Base-by-base conservation (phyloP, 2,113 vertebrate genomes). In the Lampris incognitus region DNA sequence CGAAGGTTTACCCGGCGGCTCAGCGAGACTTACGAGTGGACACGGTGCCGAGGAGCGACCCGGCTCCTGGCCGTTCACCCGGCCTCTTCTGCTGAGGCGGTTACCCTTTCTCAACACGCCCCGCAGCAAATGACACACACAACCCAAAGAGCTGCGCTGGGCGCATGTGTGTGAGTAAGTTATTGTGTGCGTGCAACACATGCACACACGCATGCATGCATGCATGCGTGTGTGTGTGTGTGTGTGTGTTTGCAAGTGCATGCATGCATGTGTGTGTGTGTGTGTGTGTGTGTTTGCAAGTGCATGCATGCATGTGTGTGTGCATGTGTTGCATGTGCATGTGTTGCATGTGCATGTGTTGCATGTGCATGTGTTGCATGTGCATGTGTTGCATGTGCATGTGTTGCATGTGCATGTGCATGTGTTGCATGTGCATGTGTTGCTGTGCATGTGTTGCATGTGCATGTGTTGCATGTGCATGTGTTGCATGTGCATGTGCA, bases 191-290 rank as follows among this genome's bases (percentile, higher is more conserved):
- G 50, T 51, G n/a, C 44, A 4, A 46, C 1, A 46, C 44, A 46
- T 2, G 11, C n/a, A 11, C 24, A 4, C 11, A 55, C n/a, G n/a
- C 24, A 13, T 68, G 13, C 13, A 38, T 38, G 50, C n/a, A 38
- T 51, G 63, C 51, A 39, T 51, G 41, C 6, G 41, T 62, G 60
- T n/a, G 60, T 42, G 40, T 62, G 60, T 41, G 60, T 62, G 60
- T n/a, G 41, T 44, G 59, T 61, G 5, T 63, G 1, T 42, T 9
- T 46, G 2, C 39, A 2, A 24, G 0, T 24, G 24, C 24, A 24
- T 24, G 59, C 38, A 8, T 9, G 9, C 36, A 9, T 58, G 56
- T 37, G 24, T 58, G 56, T 57, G 2, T 1, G 24, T 59, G 57
- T 59, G 57, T 59, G 24, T 38, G 57, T 59, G 57, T 46, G 5